Percentiles rank a stretch among this genome's conserved stretches.
Conservation (phyloP, 2,113 vertebrate species). For the Labrus mixtus region DNA sequence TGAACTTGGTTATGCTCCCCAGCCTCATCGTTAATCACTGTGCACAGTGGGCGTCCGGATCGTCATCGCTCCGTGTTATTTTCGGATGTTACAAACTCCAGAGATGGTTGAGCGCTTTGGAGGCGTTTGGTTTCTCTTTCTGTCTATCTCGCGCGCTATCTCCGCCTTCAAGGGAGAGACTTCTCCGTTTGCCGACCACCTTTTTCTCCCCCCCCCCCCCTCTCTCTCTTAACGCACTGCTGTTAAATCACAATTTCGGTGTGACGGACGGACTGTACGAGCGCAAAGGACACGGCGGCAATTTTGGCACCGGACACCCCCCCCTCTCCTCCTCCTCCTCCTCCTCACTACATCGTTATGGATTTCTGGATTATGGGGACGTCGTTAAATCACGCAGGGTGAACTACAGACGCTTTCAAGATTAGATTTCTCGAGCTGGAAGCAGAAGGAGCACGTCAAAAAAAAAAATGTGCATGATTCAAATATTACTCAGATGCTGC, state of each 20-base stretch:
- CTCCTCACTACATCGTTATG: not conserved
- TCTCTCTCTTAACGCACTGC: slow-evolving; percentile 29
- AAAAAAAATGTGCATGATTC: slow-evolving; percentile 36
- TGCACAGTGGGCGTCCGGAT: slow-evolving; percentile 39
- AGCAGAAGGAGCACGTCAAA: slow-evolving; percentile 16
- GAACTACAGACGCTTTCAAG: slow-evolving; percentile 59
- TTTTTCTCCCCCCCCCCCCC: slow-evolving; percentile 41
- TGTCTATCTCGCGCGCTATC: slow-evolving; percentile 67
- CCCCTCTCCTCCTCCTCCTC: not conserved
- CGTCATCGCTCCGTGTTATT: slow-evolving; percentile 31
- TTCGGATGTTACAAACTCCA: slow-evolving; percentile 39
- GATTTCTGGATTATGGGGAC: slow-evolving; percentile 60
- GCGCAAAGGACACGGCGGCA: slow-evolving; percentile 31
- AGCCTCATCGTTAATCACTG: slow-evolving; percentile 11
- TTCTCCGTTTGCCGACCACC: slow-evolving; percentile 57
- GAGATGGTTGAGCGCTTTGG: slow-evolving; percentile 50
- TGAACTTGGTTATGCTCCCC: slow-evolving; percentile 47
- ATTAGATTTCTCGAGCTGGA: slow-evolving; percentile 31
- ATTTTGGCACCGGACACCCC: slow-evolving; percentile 32
- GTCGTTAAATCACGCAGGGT: slow-evolving; percentile 37
- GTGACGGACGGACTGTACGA: slow-evolving; percentile 39
- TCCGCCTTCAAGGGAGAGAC: slow-evolving; percentile 75
- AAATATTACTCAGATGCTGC: slow-evolving; percentile 18
- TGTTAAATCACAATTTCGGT: slow-evolving; percentile 49
- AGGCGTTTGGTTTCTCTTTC: slow-evolving; percentile 65